These are phyloP conservation scores for Ceratotherium simum DNA, from an alignment of 2,113 vertebrate genomes.

Conservation along the genomic window DNA sequence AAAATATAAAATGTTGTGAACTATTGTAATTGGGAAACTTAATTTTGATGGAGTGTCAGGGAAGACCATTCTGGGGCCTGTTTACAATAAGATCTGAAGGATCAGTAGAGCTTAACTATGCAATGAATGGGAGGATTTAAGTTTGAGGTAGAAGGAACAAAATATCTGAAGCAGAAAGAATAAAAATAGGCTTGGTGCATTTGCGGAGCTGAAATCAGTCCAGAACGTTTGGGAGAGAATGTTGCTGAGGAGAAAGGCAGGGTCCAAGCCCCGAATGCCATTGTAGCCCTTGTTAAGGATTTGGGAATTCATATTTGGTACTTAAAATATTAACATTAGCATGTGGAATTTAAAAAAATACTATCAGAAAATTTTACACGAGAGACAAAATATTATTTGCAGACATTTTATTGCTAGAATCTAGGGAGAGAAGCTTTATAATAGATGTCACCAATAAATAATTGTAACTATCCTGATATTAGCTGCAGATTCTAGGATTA, in stretches of 20 bases:
- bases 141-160: not conserved
- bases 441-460: not conserved
- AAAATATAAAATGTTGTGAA: not conserved
- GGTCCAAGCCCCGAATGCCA: not conserved
- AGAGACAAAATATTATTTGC: not conserved
- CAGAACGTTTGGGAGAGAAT: not conserved
- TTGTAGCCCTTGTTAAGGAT: not conserved
- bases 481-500: not conserved
- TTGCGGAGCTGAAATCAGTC: not conserved
- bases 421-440: not conserved
- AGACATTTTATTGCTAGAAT: not conserved
- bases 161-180: not conserved
- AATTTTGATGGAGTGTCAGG: not conserved
- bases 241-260: not conserved
- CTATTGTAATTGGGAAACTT: not conserved
- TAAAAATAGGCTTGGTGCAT: not conserved
- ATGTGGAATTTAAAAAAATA: not conserved
- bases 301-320: not conserved
- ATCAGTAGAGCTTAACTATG: not conserved
- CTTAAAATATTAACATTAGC: not conserved
- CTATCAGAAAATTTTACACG: not conserved
- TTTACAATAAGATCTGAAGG: not conserved
- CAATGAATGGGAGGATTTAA: not conserved
- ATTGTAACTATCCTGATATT: not conserved
- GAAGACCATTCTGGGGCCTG: not conserved